Conservation (phyloP, 2,113 vertebrate species). For the Rhabdornis inornatus region DNA sequence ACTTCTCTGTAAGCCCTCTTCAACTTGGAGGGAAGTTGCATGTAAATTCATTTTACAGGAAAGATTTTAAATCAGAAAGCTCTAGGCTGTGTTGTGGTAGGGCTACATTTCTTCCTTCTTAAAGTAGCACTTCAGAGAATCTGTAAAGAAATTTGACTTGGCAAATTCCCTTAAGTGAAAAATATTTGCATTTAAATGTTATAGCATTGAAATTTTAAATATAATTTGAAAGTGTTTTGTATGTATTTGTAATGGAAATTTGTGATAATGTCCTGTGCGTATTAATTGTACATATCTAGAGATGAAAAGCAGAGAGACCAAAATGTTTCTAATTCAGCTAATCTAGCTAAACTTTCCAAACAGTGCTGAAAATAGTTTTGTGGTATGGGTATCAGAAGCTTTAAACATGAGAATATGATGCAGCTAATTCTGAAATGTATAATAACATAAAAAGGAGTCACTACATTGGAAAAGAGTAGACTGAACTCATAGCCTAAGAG, state of each 20-base stretch:
- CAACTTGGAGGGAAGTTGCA: not conserved
- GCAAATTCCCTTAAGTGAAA: not conserved
- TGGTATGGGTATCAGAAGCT: rapidly evolving
- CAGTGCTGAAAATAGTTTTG: not conserved
- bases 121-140: not conserved
- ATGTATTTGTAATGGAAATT: not conserved
- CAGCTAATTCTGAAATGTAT: not conserved
- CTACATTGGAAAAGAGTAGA: not conserved
- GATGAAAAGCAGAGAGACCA: not conserved
- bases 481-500: not conserved
- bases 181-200: not conserved
- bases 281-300: not conserved
- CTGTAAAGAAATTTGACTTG: not conserved
- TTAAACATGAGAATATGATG: not conserved
- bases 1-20: not conserved
- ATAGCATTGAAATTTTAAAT: not conserved
- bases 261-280: not conserved
- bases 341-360: not conserved
- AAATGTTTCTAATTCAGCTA: not conserved
- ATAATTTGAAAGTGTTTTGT: not conserved
- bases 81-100: not conserved
- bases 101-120: not conserved
- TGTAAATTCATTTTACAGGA: not conserved
- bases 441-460: not conserved
- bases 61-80: not conserved